Percentiles rank a stretch among this genome's conserved stretches.
phyloP scores from a whole-genome alignment of 2,113 vertebrate species.

The Nerophis lumbriciformis region DNA sequence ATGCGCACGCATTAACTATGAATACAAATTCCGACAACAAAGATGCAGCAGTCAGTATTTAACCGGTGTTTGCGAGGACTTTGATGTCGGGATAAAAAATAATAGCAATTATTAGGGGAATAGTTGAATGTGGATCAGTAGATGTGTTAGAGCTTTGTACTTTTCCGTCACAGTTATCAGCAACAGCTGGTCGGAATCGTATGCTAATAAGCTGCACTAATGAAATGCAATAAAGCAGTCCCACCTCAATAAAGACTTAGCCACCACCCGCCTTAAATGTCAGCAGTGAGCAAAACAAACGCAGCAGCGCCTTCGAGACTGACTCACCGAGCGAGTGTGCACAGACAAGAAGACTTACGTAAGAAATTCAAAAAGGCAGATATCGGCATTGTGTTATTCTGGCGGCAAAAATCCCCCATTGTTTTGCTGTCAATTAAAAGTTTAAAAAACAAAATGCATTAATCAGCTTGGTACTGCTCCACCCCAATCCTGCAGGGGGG shows the following conservation, averaged over 20 bases:
- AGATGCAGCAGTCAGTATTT: background rate
- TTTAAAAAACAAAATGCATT: background rate
- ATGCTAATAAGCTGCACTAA: constrained; percentile 55
- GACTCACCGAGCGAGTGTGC: too few relatives aligned
- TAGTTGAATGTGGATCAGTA: constrained; percentile 21
- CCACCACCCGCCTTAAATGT: constrained; percentile 45
- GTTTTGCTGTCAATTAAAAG: too few relatives aligned
- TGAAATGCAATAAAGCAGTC: constrained; percentile 53
- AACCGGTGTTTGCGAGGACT: background rate
- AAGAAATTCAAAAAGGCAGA: background rate
- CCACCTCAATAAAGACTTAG: constrained; percentile 30
- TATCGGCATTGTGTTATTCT: background rate
- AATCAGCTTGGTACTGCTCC: background rate
- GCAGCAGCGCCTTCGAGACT: too few relatives aligned
- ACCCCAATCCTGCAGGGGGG: background rate
- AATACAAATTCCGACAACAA: background rate
- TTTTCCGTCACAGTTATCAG: constrained; percentile 35
- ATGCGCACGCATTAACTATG: background rate
- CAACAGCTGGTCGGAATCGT: constrained; percentile 31
- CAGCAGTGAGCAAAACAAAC: constrained; percentile 49
- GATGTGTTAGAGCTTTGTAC: constrained; percentile 33
- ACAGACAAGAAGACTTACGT: too few relatives aligned
- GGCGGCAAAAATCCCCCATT: background rate
- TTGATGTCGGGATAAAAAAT: background rate
- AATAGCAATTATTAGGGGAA: constrained; percentile 15